Conservation (phyloP, 2,888 invertebrate genomes). For the Eulithis testata region DNA sequence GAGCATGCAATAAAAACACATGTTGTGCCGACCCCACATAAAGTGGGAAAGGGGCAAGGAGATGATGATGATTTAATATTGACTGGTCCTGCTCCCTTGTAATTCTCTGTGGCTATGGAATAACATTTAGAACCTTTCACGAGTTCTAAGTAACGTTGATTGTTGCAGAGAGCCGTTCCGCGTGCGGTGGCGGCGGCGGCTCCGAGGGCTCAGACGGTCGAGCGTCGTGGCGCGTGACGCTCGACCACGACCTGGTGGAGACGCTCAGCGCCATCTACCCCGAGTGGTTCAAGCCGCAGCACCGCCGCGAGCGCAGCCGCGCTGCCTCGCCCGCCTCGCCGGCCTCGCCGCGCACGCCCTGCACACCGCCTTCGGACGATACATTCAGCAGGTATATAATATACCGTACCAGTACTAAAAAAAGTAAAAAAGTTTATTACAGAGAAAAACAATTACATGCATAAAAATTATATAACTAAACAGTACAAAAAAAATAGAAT, state of each 20-base stretch:
- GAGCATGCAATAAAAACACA: no score
- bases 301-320: constrained; percentile 72
- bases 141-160: constrained; percentile 23
- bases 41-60: no score
- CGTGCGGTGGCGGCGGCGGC: constrained; percentile 90
- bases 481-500: no score
- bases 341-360: constrained; percentile 64
- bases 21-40: no score
- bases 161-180: constrained; percentile 89
- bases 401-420: constrained; percentile 11
- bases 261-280: constrained; percentile 96
- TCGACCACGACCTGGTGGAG: constrained; percentile 96
- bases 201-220: constrained; percentile 89
- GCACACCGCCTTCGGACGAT: constrained; percentile 72
- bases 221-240: constrained; percentile 95
- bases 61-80: no score
- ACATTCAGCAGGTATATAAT: constrained; percentile 71
- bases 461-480: no score
- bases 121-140: background rate
- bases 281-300: constrained; percentile 93
- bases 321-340: constrained; percentile 69
- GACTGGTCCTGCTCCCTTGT: no score
- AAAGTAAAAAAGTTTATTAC: no score
- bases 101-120: no score
- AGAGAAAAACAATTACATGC: no score